A percentile compares a stretch with the other conserved stretches of the same genome.
Conservation (phyloP, 2,888 invertebrate genomes). For the Dione juno region DNA sequence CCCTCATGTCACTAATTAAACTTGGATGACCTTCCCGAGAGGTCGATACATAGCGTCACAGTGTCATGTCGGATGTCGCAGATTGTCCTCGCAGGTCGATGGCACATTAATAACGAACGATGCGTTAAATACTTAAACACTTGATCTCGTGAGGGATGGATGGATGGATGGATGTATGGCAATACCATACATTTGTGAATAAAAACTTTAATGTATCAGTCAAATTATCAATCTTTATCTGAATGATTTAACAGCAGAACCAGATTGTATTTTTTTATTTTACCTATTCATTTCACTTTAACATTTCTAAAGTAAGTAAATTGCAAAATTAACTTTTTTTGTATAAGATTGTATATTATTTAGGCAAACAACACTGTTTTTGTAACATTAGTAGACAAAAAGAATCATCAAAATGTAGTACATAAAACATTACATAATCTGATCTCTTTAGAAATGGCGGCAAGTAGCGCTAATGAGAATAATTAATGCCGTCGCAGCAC, state of each 20-base stretch:
- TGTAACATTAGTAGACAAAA: background rate
- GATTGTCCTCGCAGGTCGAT: slow-evolving; percentile 14
- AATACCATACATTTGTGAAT: background rate
- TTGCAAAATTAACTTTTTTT: too few relatives aligned
- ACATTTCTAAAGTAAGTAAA: too few relatives aligned
- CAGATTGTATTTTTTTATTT: too few relatives aligned
- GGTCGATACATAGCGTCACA: slow-evolving; percentile 17
- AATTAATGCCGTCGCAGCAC: slow-evolving; percentile 51
- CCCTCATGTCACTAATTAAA: slow-evolving; percentile 1
- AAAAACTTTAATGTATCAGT: background rate
- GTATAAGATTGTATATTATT: too few relatives aligned
- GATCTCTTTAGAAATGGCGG: slow-evolving; percentile 37
- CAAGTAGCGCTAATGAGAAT: slow-evolving; percentile 51
- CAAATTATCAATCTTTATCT: background rate
- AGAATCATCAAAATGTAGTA: background rate
- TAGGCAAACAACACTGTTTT: too few relatives aligned
- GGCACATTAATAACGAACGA: background rate
- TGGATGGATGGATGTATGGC: too few relatives aligned
- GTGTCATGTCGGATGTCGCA: slow-evolving; percentile 19
- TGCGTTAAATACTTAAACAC: slow-evolving; percentile 1
- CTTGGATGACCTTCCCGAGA: slow-evolving; percentile 4
- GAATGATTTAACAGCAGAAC: too few relatives aligned
- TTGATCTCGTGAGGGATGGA: background rate
- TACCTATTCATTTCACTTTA: too few relatives aligned
- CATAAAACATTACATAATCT: slow-evolving; percentile 32